Evolutionary conservation across 2,888 invertebrate species (phyloP), one percentile per base, ranked within the genome.

Genomic region (Ischnus inquisitorius): DNA sequence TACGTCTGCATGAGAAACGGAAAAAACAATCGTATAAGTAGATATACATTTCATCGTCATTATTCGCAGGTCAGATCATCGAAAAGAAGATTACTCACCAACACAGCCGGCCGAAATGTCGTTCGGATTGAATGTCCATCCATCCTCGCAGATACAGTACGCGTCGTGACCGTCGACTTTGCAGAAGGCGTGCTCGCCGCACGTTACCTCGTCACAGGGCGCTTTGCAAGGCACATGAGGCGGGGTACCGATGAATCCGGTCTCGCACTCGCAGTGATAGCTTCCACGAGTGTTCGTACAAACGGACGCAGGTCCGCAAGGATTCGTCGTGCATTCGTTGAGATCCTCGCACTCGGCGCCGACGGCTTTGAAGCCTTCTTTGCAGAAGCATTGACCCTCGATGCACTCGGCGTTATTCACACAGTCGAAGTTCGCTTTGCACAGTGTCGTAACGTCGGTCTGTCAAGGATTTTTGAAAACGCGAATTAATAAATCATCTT

Each of bases 351-450:
- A 98, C 86, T 96, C 95, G 0, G 98, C 96, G 54, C 96, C 97
- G 88, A 96, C 95, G 0, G 97, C 96, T 83, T 96, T 95, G 92
- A 98, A 98, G 19, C 98, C 98, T 88, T 97, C 96, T 93, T 97
- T 96, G 92, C 98, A 98, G 94, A 97, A 97, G 92, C 98, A 98
- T 94, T 97, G 97, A 86, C 96, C 96, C 91, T 98, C 97, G 85
- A 97, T 95, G 92, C 98, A 98, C 94, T 97, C 97, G 0, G 98
- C 98, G 92, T 98, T 98, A 93, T 98, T 98, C 46, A 97, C 97
- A 92, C 98, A 98, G 92, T 98, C 98, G 90, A 97, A 98, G 92
- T 98, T 98, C 0, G 96, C 96, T 94, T 96, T 96, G 92, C 98
- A 98, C 46, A 97, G 94, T 60, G 97, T 97, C 87, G 97, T 97